Evolutionary conservation across 2,888 invertebrate species (phyloP), one percentile per base, ranked within the genome.

Genomic region (Myathropa florea): DNA sequence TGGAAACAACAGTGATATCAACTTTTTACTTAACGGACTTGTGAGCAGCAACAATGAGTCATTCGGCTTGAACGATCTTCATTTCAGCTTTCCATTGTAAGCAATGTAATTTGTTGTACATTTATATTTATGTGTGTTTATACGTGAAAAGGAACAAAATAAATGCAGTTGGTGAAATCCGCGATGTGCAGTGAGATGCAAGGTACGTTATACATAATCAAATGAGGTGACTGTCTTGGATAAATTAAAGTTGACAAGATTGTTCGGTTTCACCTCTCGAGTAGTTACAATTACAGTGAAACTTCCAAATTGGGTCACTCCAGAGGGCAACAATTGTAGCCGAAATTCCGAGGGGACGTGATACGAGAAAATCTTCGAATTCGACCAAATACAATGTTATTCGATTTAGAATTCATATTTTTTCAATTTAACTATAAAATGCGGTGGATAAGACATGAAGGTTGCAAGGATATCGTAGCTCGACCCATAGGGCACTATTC

Each of bases 51-150:
- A 14, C n/a, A 14, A 24, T 77, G 70, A 78, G 26, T 78, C 77
- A 70, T 23, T 77, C 30, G 36, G 23, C 23, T 18, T 24, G 23
- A 36, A 46, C 53, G 60, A 77, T 61, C 60, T 61, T 30, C 12
- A 33, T 60, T 68, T 33, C 26, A 46, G 61, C 77, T 77, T 77
- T 68, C 76, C 67, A 60, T 60, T 46, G 46, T 55, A 46, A 6
- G 46, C 4, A 24, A n/a, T 28, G 23, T 73, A 73, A 57, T 57
- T 61, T 39, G 18, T 18, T 71, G 36, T 26, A 24, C 24, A 18
- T 18, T 7, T n/a, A n/a, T 28, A 28, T 28, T 3, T 28, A 28
- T n/a, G 39, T 39, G 39, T 39, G 14, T 12, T 2, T 36, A 14
- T 36, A 36, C 14, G n/a, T 4, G 9, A n/a, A 65, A 65, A 46